Conservation (phyloP, 2,113 vertebrate genomes). For the Centrocercus urophasianus region DNA sequence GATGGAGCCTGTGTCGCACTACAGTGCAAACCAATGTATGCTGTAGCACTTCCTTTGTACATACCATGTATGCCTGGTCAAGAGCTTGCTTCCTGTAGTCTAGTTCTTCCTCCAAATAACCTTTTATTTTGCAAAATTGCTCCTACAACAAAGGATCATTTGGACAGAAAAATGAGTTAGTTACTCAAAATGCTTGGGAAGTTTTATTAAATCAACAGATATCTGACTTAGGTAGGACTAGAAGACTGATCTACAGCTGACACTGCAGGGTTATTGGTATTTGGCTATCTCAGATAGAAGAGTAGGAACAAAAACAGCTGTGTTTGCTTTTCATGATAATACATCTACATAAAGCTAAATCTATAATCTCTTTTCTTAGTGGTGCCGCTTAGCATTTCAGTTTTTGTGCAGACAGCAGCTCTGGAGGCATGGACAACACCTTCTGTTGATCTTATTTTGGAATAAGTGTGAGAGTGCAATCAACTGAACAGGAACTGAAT, state of each 20-base stretch:
- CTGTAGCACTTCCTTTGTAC: constrained; percentile 34
- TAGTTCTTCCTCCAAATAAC: constrained; percentile 96
- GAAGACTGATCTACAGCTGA: background rate
- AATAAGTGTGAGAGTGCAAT: background rate
- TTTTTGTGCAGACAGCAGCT: background rate
- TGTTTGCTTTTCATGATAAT: background rate
- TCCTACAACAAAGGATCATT: constrained; percentile 81
- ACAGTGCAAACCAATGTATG: background rate
- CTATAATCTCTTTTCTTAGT: background rate
- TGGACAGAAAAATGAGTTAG: constrained; percentile 30
- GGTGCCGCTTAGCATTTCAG: background rate
- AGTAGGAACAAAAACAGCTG: background rate
- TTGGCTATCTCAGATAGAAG: background rate
- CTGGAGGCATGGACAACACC: background rate
- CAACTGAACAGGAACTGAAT: background rate
- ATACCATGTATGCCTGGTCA: constrained; percentile 97
- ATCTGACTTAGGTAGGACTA: background rate
- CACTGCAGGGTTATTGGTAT: background rate
- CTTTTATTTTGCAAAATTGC: constrained; percentile 99
- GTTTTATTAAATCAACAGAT: background rate
- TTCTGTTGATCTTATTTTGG: background rate
- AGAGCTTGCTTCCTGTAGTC: constrained; percentile 98
- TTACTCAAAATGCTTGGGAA: constrained; percentile 15
- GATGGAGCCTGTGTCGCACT: background rate
- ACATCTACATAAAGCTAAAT: background rate